Conservation (phyloP, 2,113 vertebrate genomes). For the Tinamus guttatus region DNA sequence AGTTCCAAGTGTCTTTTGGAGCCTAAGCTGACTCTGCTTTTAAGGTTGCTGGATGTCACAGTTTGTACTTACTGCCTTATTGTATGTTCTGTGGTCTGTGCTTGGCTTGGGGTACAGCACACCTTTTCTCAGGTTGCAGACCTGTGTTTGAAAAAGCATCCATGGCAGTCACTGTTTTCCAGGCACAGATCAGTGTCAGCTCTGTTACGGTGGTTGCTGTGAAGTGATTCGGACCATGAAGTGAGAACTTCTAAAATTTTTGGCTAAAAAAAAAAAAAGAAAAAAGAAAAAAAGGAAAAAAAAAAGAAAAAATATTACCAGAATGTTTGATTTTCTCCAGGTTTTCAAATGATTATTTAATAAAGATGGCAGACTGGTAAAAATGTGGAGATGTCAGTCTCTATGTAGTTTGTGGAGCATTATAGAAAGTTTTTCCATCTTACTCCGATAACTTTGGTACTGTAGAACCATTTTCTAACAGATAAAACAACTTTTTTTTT, state of each 20-base stretch:
- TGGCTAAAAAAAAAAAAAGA: too few species aligned
- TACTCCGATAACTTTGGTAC: neutral
- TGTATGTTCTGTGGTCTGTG: neutral
- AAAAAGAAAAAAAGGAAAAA: too few species aligned
- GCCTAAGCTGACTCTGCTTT: neutral
- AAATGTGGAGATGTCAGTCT: neutral
- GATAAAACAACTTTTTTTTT: neutral
- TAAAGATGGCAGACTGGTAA: neutral
- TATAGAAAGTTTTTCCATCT: neutral
- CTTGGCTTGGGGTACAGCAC: neutral
- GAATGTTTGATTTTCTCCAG: neutral
- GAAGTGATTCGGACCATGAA: too few species aligned
- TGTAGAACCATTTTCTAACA: neutral
- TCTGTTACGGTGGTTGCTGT: neutral
- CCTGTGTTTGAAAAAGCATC: neutral
- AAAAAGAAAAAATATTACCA: neutral
- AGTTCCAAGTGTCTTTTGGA: neutral
- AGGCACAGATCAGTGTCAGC: neutral
- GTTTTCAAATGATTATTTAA: neutral
- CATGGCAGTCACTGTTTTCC: neutral
- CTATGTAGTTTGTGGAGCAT: neutral
- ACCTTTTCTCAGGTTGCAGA: neutral
- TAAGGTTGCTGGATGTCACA: neutral
- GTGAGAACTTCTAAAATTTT: neutral
- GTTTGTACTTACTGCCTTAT: neutral